phyloP scores from a whole-genome alignment of 1,140 invertebrate genomes.

The Atta cephalotes region DNA sequence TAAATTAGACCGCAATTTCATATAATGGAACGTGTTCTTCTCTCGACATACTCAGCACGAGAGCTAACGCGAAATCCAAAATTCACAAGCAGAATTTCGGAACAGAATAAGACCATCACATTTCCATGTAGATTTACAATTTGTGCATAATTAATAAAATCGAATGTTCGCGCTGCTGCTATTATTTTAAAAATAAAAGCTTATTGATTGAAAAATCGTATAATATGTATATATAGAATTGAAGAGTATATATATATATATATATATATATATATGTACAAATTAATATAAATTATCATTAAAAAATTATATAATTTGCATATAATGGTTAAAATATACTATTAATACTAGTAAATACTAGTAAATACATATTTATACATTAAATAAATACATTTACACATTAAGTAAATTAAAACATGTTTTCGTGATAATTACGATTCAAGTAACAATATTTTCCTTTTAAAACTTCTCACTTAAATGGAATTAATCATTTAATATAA shows the following conservation, averaged over 20 bases:
- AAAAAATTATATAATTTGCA: background rate
- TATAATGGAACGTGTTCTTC: slow-evolving; percentile 26
- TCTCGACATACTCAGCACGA: background rate
- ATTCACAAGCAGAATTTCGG: slow-evolving; percentile 23
- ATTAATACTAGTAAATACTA: background rate
- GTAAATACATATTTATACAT: background rate
- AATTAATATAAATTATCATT: background rate
- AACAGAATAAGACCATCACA: background rate
- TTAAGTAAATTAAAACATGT: background rate
- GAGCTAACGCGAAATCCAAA: background rate
- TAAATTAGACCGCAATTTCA: slow-evolving; percentile 41
- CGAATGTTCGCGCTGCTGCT: background rate
- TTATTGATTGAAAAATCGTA: slow-evolving; percentile 61
- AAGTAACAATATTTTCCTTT: background rate
- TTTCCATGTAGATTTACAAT: slow-evolving; percentile 2
- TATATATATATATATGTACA: background rate
- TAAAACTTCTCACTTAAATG: background rate
- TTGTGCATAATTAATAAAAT: slow-evolving; percentile 46
- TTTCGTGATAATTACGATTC: background rate
- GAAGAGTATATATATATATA: too few relatives aligned
- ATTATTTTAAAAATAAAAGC: slow-evolving; percentile 48
- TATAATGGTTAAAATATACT: background rate
- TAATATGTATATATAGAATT: slow-evolving; percentile 63
- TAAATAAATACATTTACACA: background rate
- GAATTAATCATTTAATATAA: background rate